Evolutionary conservation across 2,888 invertebrate genomes (phyloP).

Genomic region (Pilophorus perplexus): DNA sequence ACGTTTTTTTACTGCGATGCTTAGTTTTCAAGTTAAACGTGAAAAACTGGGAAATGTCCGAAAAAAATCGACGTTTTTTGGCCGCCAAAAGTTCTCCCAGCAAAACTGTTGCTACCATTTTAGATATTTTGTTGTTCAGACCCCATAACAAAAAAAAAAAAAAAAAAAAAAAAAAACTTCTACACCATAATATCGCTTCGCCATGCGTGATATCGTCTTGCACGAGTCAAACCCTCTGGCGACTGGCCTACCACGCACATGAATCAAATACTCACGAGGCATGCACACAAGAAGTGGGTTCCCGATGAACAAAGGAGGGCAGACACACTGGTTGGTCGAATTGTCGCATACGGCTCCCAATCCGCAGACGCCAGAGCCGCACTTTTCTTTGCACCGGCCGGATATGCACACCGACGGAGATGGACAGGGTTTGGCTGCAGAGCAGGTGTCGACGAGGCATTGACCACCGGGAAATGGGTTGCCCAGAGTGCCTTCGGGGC

Average conservation of each 20-base stretch:
- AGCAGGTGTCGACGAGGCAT: constrained; percentile 79
- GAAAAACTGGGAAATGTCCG: too few relatives aligned
- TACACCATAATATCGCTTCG: not conserved
- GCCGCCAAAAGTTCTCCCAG: too few relatives aligned
- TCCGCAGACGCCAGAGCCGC: constrained; percentile 82
- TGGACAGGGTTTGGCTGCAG: constrained; percentile 70
- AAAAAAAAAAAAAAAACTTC: not conserved
- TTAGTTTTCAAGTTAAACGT: too few relatives aligned
- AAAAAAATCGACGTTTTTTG: too few relatives aligned
- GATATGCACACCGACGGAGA: constrained; percentile 79
- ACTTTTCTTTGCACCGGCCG: constrained; percentile 83
- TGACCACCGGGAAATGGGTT: constrained; percentile 90
- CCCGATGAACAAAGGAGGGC: constrained; percentile 82
- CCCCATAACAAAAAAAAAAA: too few relatives aligned
- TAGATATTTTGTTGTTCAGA: too few relatives aligned
- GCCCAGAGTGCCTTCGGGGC: constrained; percentile 79
- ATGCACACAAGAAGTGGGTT: constrained; percentile 86
- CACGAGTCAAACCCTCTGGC: too few relatives aligned
- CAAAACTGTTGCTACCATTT: too few relatives aligned
- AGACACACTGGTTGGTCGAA: constrained; percentile 76
- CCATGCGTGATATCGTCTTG: too few relatives aligned
- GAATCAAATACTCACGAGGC: constrained; percentile 91
- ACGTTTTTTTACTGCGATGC: too few relatives aligned
- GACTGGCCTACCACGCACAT: too few relatives aligned
- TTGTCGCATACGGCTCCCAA: constrained; percentile 83